These are phyloP conservation scores for Halichondria panicea DNA, from an alignment of 37 sponge, comb jelly and placozoan species.

Conservation along the genomic window DNA sequence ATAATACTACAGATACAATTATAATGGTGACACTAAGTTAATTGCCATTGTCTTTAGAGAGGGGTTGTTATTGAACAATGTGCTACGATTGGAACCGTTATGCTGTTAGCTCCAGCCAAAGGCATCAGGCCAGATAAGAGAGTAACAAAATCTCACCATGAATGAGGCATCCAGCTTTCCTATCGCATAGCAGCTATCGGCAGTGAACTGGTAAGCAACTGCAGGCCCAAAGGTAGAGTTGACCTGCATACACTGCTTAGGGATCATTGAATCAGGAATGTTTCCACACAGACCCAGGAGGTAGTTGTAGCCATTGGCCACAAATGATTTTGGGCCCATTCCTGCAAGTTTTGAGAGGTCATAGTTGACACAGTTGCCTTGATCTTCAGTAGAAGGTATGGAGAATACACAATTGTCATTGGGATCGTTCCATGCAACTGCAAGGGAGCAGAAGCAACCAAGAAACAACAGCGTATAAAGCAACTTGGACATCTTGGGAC, in stretches of 20 bases:
- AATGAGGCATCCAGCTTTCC: slow-evolving; percentile 28
- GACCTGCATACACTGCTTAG: slow-evolving; percentile 13
- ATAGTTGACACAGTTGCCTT: slow-evolving; percentile 28
- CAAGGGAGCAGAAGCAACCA: neutral
- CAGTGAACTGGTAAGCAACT: slow-evolving; percentile 37
- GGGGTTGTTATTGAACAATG: neutral
- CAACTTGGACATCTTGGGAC: neutral
- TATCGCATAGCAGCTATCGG: slow-evolving; percentile 10
- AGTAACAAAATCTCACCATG: slow-evolving; percentile 25
- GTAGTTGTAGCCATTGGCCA: slow-evolving; percentile 17
- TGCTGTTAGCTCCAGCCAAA: neutral
- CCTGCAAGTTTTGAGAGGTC: slow-evolving; percentile 22
- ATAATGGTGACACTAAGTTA: too few species aligned
- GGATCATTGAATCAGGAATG: slow-evolving; percentile 17
- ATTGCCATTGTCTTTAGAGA: too few species aligned
- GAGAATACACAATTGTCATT: slow-evolving; percentile 23
- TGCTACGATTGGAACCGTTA: neutral
- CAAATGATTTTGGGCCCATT: neutral
- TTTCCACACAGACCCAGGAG: slow-evolving; percentile 34
- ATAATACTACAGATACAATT: too few species aligned
- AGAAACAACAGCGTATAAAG: neutral
- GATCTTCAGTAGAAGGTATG: slow-evolving; percentile 28
- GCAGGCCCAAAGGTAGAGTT: neutral
- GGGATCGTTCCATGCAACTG: neutral
- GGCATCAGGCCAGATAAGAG: neutral